phyloP scores from a whole-genome alignment of 2,888 invertebrate species.

The Electrophaes corylata region DNA sequence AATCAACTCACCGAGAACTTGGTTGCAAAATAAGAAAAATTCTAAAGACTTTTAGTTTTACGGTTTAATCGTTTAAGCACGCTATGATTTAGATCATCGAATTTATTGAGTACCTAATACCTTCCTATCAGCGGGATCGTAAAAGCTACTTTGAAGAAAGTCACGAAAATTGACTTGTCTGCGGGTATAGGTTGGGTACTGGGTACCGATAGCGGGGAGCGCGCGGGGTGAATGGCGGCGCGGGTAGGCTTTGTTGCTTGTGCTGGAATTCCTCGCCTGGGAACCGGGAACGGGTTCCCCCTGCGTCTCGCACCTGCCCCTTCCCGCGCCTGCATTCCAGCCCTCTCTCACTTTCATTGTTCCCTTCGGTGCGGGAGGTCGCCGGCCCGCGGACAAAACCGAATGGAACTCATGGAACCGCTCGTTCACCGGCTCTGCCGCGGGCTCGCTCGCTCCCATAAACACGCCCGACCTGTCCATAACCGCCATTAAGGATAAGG shows the following conservation, averaged over 20 bases:
- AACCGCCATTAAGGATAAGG: constrained; percentile 72
- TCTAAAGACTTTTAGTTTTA: constrained; percentile 49
- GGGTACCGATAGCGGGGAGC: constrained; percentile 45
- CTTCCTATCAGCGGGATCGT: constrained; percentile 55
- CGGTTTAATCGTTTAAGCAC: constrained; percentile 39
- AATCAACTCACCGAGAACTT: no score
- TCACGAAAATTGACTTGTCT: constrained; percentile 75
- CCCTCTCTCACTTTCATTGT: constrained; percentile 84
- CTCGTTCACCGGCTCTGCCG: constrained; percentile 61
- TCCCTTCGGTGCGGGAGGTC: constrained; percentile 81
- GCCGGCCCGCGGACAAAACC: constrained; percentile 66
- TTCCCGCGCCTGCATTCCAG: constrained; percentile 73
- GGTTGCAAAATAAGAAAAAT: constrained; percentile 36
- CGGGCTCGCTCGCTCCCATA: constrained; percentile 69
- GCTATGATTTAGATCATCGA: constrained; percentile 62
- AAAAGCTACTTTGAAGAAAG: constrained; percentile 70
- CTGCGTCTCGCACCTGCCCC: constrained; percentile 53
- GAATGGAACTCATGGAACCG: constrained; percentile 77
- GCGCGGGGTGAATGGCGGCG: constrained; percentile 79
- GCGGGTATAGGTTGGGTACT: constrained; percentile 63
- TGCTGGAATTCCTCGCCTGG: constrained; percentile 83
- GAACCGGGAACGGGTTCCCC: constrained; percentile 73
- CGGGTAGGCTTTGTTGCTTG: constrained; percentile 81
- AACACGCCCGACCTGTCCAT: constrained; percentile 67
- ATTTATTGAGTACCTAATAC: constrained; percentile 53